Conservation (phyloP, 2,888 invertebrate genomes). For the Linnaemya tessellans region DNA sequence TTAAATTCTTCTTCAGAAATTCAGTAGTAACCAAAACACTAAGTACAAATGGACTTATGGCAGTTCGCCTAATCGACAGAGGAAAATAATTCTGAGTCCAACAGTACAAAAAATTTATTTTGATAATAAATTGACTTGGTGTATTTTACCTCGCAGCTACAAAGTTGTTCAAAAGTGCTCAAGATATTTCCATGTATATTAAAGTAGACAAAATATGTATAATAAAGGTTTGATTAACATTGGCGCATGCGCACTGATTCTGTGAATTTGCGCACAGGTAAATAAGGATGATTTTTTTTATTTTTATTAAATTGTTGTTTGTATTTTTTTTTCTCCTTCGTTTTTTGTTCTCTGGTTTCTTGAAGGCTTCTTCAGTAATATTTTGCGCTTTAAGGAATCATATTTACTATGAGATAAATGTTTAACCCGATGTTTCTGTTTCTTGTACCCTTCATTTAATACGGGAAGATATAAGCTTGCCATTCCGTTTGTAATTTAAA, state of each 20-base stretch:
- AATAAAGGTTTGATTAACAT: slow-evolving; percentile 67
- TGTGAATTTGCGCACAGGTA: slow-evolving; percentile 69
- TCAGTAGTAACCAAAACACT: too few relatives aligned
- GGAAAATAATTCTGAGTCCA: too few relatives aligned
- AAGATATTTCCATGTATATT: slow-evolving; percentile 5
- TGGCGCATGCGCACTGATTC: slow-evolving; percentile 73
- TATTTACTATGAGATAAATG: background rate
- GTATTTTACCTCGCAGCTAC: too few relatives aligned
- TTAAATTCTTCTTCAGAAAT: too few relatives aligned
- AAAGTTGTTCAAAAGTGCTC: background rate
- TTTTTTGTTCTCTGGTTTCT: slow-evolving; percentile 7
- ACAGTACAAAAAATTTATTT: too few relatives aligned
- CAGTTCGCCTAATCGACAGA: too few relatives aligned
- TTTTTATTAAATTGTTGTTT: slow-evolving; percentile 38
- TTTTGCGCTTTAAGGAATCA: slow-evolving; percentile 30
- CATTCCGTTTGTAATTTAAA: too few relatives aligned
- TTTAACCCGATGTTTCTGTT: background rate
- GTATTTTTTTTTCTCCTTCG: background rate
- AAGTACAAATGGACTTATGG: too few relatives aligned
- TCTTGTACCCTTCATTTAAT: background rate
- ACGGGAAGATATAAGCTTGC: too few relatives aligned
- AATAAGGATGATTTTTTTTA: slow-evolving; percentile 49
- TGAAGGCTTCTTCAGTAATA: slow-evolving; percentile 42
- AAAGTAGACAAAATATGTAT: slow-evolving; percentile 5
- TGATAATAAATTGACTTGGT: too few relatives aligned